These are phyloP conservation scores for Montipora cactus DNA, from an alignment of 64 coral and sea anemone genomes.

Conservation along the genomic window DNA sequence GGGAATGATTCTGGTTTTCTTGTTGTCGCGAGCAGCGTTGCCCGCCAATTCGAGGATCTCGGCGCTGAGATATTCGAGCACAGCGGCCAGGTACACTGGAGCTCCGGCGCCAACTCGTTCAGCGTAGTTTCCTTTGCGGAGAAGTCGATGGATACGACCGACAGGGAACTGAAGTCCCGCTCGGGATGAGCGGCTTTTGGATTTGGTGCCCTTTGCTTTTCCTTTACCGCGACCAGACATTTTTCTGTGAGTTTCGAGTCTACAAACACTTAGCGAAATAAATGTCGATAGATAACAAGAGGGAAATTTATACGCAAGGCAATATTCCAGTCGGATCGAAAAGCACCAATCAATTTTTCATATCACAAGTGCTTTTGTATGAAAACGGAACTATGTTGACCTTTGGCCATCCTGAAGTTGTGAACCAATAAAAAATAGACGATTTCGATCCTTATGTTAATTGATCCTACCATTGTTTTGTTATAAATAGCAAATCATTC, in stretches of 20 bases:
- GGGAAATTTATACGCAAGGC: no score
- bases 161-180: conserved; percentile 35
- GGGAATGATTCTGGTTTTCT: conserved; percentile 27
- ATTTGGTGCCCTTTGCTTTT: conserved; percentile 43
- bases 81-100: conserved; percentile 31
- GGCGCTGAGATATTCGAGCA: conserved; percentile 25
- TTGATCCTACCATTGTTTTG: background rate
- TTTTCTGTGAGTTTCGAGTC: background rate
- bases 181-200: conserved; percentile 27
- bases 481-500: background rate
- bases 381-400: background rate
- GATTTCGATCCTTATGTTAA: conserved; percentile 26
- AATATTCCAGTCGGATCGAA: no score
- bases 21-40: conserved; percentile 48
- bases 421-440: background rate
- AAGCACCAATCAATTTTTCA: no score
- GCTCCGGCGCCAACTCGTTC: conserved; percentile 33
- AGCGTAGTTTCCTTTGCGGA: conserved; percentile 32
- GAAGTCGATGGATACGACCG: conserved; percentile 28
- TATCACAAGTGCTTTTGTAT: no score
- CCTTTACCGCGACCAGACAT: conserved; percentile 45
- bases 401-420: background rate
- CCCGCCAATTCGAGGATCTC: conserved; percentile 38
- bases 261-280: no score
- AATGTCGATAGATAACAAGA: no score